These are phyloP conservation scores for Falcaria lacertinaria DNA, from an alignment of 2,888 invertebrate genomes.

Conservation along the genomic window DNA sequence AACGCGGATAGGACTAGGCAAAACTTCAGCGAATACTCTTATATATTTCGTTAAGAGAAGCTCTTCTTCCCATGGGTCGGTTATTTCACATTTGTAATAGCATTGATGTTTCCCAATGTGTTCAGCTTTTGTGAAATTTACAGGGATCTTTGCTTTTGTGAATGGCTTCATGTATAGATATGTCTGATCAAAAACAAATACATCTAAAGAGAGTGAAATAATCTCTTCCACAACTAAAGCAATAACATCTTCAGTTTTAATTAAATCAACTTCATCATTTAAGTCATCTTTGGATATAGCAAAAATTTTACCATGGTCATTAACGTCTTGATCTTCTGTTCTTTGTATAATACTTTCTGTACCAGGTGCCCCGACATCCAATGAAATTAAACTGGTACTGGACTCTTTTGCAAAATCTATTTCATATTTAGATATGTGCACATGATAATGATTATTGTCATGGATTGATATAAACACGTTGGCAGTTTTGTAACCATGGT, in stretches of 20 bases:
- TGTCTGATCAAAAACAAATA: slow-evolving; percentile 47
- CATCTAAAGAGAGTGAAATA: slow-evolving; percentile 40
- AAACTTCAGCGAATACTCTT: slow-evolving; percentile 50
- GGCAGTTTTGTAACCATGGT: slow-evolving; percentile 35
- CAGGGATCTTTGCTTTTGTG: slow-evolving; percentile 30
- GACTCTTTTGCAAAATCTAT: slow-evolving; percentile 27
- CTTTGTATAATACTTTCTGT: slow-evolving; percentile 35
- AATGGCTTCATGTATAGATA: slow-evolving; percentile 36
- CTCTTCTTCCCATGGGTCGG: slow-evolving; percentile 30
- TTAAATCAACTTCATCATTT: slow-evolving; percentile 12
- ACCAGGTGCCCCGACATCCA: slow-evolving; percentile 24
- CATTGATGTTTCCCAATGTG: slow-evolving; percentile 54
- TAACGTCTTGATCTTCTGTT: slow-evolving; percentile 24
- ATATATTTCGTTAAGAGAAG: slow-evolving; percentile 36
- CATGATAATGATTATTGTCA: slow-evolving; percentile 37
- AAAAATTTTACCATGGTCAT: slow-evolving; percentile 21
- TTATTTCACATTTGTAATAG: slow-evolving; percentile 49
- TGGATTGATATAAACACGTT: slow-evolving; percentile 30
- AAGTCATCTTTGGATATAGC: slow-evolving; percentile 9
- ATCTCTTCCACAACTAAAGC: slow-evolving; percentile 32
- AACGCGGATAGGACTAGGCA: slow-evolving; percentile 54
- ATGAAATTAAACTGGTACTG: slow-evolving; percentile 21
- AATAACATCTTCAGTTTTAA: slow-evolving; percentile 26
- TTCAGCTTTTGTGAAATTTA: slow-evolving; percentile 51
- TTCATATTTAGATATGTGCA: slow-evolving; percentile 42